Evolutionary conservation across 2,888 invertebrate genomes (phyloP), one percentile per base, ranked within the genome.

Genomic region (Alentia gelatinosa): DNA sequence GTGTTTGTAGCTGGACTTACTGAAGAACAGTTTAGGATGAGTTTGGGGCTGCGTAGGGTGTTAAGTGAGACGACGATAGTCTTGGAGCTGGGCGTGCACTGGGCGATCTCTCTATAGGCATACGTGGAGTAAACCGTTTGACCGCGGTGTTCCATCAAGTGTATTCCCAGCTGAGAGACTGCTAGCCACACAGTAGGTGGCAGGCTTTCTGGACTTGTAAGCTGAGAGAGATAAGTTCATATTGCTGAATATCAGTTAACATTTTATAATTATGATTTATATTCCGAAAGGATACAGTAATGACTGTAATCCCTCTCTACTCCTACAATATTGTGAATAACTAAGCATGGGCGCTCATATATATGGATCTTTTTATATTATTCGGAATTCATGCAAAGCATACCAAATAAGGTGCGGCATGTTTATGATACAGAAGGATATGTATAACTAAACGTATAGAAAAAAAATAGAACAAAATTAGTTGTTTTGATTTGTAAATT

Each of bases 191-290:
- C 97, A 75, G 98, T 97, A 94, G 98, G 97, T 40, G 99, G 99
- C 98, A 99, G 98, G 96, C 98, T 98, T 39, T 98, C 98, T 23
- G 99, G 98, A 96, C 98, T 99, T 19, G 98, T 98, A 98, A 99
- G 99, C 98, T 98, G 96, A 56, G 96, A 3, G 19, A 0, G n/a
- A 4, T 79, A 7, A 79, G 39, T 68, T 3, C 12, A 26, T 5
- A 9, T 63, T n/a, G 5, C 5, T n/a, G 23, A 19, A n/a, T 9
- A 63, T 5, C 12, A 63, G 63, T 33, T 79, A 79, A 79, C 23
- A 7, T 33, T 33, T 12, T 84, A 33, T 39, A n/a, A 39, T n/a
- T 26, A 84, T 7, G 33, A 15, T 37, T 23, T 74, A 12, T 47
- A 47, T 47, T 19, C 19, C 19, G 47, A 7, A 47, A 47, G 7